These are phyloP conservation scores for Heteromormyrus szaboi DNA, from an alignment of 2,797 vertebrate genomes.

Conservation along the genomic window DNA sequence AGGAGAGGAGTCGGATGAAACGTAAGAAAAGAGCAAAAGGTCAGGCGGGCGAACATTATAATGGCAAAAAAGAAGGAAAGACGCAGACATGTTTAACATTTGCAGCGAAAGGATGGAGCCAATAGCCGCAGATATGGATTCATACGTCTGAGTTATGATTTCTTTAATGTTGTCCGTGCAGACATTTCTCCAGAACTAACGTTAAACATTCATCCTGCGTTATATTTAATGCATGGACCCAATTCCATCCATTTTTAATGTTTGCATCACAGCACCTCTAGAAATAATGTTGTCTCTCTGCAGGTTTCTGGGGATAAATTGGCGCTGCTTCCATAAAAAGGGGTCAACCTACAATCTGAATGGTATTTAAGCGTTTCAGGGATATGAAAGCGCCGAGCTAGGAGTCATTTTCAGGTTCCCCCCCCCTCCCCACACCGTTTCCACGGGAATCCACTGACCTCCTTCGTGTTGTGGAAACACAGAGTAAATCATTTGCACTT, in stretches of 20 bases:
- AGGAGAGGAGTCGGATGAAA: neutral
- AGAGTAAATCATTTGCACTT: neutral
- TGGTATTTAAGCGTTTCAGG: constrained; percentile 1
- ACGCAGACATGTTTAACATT: neutral
- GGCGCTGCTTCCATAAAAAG: neutral
- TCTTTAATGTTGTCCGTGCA: neutral
- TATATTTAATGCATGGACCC: constrained; percentile 9
- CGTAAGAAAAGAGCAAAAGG: neutral
- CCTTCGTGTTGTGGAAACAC: neutral
- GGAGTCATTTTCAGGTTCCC: neutral
- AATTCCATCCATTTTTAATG: constrained; percentile 12
- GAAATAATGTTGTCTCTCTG: constrained; percentile 11
- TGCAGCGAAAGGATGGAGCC: neutral
- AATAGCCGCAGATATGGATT: neutral
- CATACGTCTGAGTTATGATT: neutral
- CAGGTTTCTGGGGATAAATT: neutral
- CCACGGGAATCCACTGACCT: neutral
- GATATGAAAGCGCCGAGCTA: neutral
- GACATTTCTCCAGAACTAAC: neutral
- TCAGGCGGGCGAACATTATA: neutral
- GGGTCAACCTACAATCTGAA: neutral
- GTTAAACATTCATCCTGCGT: neutral
- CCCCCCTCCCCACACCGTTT: neutral
- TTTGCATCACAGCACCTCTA: neutral
- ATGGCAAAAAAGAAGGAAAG: neutral